Base-by-base conservation (phyloP, 2,888 invertebrate species). In the Aspidapion aeneum region DNA sequence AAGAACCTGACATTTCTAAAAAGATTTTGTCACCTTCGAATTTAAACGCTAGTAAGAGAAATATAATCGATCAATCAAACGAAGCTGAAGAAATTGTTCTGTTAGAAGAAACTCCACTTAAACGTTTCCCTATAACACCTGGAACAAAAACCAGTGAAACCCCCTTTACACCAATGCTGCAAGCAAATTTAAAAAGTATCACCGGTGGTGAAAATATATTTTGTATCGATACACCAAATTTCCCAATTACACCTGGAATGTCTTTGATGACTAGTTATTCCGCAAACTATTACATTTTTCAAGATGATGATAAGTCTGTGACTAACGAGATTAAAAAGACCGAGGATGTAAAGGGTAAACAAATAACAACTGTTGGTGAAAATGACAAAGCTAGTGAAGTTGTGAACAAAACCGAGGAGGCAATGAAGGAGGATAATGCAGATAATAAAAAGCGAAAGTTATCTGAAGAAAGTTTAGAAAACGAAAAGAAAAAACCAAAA, bases 131-230 rank as follows among this genome's bases (percentile, higher is more conserved):
- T 17, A 49, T 57, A n/a, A 63, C 57, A 16, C 56, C 58, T n/a
- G 62, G 62, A 55, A 19, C 18, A 1, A 52, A 57, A 54, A 16
- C 18, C 54, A 18, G 54, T 56, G 19, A 56, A 19, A 63, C 67
- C 18, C 67, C 67, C 16, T 62, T 67, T 58, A 67, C 67, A 1
- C 67, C 65, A 35, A 67, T 67, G 67, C 56, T 67, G 17, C 63
- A 62, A 55, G 67, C 67, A 5, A 67, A 67, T 56, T 35, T 67
- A n/a, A 60, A 67, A 56, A 65, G 58, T 54, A 58, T 61, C 18
- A 56, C 62, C 1, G 55, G 50, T 9, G 60, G 62, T 5, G 60
- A 60, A 9, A 64, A 64, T 54, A 63, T 48, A 16, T 67, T 67
- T 60, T 61, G 63, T 5, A 65, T 67, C 20, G 57, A 63, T 48